Percentiles rank a stretch among this genome's conserved stretches.
Conservation (phyloP, 2,888 invertebrate genomes). For the Caenorhabditis japonica region DNA sequence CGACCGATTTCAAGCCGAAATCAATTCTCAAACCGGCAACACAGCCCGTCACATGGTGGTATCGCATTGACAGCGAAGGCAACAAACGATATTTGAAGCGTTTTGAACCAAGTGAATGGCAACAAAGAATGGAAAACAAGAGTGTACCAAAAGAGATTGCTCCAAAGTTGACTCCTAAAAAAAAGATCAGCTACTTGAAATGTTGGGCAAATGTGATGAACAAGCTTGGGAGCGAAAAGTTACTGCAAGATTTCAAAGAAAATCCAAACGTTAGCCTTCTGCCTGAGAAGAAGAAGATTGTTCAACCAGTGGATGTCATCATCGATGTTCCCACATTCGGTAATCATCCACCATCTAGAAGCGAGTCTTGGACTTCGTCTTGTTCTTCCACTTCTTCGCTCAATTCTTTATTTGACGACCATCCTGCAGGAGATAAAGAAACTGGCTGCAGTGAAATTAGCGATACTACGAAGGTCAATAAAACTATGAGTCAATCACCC, state of each 20-base stretch:
- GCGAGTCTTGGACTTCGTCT: slow-evolving; percentile 8
- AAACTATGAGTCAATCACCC: neutral
- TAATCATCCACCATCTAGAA: slow-evolving; percentile 4
- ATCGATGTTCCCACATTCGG: neutral
- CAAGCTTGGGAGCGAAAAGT: neutral
- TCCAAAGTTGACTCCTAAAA: neutral
- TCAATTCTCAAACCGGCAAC: slow-evolving; percentile 30
- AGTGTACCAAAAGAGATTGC: neutral
- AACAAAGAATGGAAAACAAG: slow-evolving; percentile 17
- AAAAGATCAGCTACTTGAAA: slow-evolving; percentile 11
- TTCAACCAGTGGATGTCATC: slow-evolving; percentile 9
- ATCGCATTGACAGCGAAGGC: slow-evolving; percentile 14
- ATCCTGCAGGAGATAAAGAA: neutral
- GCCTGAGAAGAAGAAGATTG: neutral
- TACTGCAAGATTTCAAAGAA: neutral
- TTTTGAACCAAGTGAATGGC: slow-evolving; percentile 30
- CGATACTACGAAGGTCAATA: too few species aligned
- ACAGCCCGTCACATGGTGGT: slow-evolving; percentile 4
- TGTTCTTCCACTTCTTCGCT: slow-evolving; percentile 16
- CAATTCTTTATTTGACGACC: slow-evolving; percentile 16
- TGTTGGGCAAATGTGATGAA: neutral
- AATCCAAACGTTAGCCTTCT: neutral
- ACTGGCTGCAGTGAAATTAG: too few species aligned
- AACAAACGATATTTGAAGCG: slow-evolving; percentile 20
- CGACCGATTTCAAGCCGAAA: slow-evolving; percentile 11